A percentile compares a stretch with the other conserved stretches of the same genome.
Conservation (phyloP, 2,113 vertebrate species). For the Leptobrachium leishanense region DNA sequence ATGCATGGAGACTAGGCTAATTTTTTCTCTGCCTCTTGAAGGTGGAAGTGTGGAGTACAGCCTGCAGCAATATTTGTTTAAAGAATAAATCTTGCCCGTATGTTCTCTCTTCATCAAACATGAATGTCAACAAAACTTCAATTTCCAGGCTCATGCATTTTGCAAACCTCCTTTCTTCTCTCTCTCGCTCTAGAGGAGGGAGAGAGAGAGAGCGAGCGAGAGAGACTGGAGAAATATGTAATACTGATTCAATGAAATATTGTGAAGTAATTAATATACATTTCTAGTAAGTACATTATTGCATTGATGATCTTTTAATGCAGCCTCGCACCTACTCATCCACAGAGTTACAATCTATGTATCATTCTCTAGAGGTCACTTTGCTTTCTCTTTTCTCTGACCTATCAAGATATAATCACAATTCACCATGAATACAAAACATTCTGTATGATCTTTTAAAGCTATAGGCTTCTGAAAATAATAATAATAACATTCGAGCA, state of each 20-base stretch:
- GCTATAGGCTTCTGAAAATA: not conserved
- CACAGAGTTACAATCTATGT: not conserved
- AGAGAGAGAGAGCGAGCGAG: too few species aligned
- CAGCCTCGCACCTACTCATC: not conserved
- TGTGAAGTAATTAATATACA: slow-evolving; percentile 13
- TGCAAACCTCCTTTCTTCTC: slow-evolving; percentile 25
- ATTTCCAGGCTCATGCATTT: slow-evolving; percentile 44
- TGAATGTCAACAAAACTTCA: slow-evolving; percentile 48
- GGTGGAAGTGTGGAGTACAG: slow-evolving; percentile 37
- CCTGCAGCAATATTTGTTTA: slow-evolving; percentile 42
- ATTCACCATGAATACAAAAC: not conserved
- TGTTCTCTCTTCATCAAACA: slow-evolving; percentile 48
- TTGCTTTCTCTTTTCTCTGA: not conserved
- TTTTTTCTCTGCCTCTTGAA: slow-evolving; percentile 33
- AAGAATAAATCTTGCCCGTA: slow-evolving; percentile 46
- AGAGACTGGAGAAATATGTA: slow-evolving; percentile 13
- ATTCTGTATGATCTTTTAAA: not conserved
- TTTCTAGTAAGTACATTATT: not conserved
- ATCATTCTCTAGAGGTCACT: not conserved
- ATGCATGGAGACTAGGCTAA: slow-evolving; percentile 19
- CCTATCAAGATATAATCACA: not conserved
- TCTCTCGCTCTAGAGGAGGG: slow-evolving; percentile 24
- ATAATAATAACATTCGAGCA: too few species aligned
- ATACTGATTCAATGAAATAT: slow-evolving; percentile 9
- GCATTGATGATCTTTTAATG: not conserved